Conservation (phyloP, 2,113 vertebrate species). For the Menidia beryllina region DNA sequence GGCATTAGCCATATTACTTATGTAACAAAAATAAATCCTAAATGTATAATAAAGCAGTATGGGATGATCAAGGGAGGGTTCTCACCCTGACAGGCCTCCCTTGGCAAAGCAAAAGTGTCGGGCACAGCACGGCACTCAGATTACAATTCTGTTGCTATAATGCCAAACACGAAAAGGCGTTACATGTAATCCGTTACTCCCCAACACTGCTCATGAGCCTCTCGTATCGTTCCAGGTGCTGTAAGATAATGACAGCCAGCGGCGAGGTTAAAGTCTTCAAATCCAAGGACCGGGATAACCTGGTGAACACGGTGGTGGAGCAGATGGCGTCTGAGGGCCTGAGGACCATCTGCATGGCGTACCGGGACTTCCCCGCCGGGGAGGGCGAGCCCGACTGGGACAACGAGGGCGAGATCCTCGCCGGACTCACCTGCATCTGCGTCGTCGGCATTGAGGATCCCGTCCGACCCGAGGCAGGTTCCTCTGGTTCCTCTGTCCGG, state of each 20-base stretch:
- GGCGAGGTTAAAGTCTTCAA: constrained; percentile 90
- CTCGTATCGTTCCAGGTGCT: constrained; percentile 85
- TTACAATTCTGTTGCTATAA: no score
- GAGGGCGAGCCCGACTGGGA: constrained; percentile 95
- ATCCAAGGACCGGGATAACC: constrained; percentile 88
- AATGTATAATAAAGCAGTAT: no score
- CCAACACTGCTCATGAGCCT: neutral
- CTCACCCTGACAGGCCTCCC: no score
- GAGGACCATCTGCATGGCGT: constrained; percentile 96
- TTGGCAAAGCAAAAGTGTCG: no score
- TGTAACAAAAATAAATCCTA: no score
- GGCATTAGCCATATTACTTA: no score
- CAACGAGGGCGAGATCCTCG: constrained; percentile 90
- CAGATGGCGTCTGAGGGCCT: constrained; percentile 97
- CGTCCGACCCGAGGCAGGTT: constrained; percentile 92
- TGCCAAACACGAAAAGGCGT: no score
- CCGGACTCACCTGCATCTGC: constrained; percentile 91
- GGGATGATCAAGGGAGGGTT: no score
- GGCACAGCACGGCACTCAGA: no score
- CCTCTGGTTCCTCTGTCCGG: no score
- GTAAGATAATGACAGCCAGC: constrained; percentile 87
- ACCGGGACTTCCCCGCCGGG: constrained; percentile 89
- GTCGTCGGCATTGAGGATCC: constrained; percentile 99
- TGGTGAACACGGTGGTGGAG: constrained; percentile 93
- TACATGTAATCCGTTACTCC: no score